Percentiles rank a stretch among this genome's conserved stretches.
phyloP scores from a whole-genome alignment of 2,113 vertebrate species.

The Uropsilus gracilis region DNA sequence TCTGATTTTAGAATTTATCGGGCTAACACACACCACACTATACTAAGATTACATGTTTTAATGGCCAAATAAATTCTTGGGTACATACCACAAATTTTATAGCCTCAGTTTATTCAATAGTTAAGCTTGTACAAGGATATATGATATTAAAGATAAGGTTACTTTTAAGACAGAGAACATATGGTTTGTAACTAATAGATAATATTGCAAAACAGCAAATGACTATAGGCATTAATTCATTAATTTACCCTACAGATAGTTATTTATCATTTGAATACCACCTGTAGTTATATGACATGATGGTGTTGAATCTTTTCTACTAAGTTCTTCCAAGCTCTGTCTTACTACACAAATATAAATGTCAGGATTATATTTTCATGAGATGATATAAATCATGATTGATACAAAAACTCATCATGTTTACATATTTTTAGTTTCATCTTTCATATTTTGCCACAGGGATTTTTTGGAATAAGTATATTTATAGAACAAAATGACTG shows the following conservation, averaged over 20 bases:
- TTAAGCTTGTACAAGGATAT: neutral
- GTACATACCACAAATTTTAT: neutral
- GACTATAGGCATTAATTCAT: neutral
- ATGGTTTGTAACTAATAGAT: neutral
- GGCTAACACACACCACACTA: neutral
- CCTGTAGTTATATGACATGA: neutral
- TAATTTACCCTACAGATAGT: neutral
- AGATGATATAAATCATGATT: neutral
- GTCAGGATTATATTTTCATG: neutral
- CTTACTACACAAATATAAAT: neutral
- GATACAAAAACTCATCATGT: neutral
- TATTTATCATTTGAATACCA: neutral
- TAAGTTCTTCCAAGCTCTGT: neutral
- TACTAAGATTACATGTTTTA: neutral
- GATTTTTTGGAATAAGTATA: neutral
- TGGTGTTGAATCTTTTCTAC: neutral
- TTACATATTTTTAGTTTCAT: neutral
- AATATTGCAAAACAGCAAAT: neutral
- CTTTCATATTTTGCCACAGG: neutral
- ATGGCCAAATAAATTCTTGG: neutral
- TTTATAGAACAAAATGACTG: neutral
- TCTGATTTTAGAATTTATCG: neutral
- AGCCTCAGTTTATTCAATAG: neutral
- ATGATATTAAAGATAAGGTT: neutral
- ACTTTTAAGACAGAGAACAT: conserved; percentile 43